These are phyloP conservation scores for Schizotus pectinicornis DNA, from an alignment of 2,888 invertebrate genomes.

Conservation along the genomic window DNA sequence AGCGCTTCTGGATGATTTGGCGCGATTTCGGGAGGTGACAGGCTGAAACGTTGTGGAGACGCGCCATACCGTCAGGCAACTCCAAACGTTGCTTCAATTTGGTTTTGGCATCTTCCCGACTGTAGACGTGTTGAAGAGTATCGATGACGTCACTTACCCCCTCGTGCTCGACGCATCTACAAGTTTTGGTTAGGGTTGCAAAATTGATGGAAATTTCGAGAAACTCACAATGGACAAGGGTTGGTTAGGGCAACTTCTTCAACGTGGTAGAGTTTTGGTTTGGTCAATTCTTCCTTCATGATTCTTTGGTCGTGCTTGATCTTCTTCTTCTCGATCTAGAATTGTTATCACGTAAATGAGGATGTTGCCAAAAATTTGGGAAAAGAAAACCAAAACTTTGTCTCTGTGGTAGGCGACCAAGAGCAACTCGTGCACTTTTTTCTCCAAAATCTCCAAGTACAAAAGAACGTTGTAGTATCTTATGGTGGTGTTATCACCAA, in stretches of 20 bases:
- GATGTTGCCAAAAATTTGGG: too few species aligned
- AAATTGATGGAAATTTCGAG: not conserved
- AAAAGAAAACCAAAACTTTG: constrained; percentile 33
- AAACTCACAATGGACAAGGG: constrained; percentile 62
- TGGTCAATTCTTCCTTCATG: constrained; percentile 52
- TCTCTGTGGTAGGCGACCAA: constrained; percentile 60
- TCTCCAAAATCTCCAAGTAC: constrained; percentile 82
- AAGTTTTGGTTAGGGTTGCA: constrained; percentile 9
- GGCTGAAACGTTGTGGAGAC: constrained; percentile 61
- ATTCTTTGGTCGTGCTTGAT: constrained; percentile 48
- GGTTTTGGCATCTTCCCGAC: constrained; percentile 51
- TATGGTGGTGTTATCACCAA: constrained; percentile 74
- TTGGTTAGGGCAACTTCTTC: constrained; percentile 57
- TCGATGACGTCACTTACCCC: constrained; percentile 60
- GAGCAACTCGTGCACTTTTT: constrained; percentile 72
- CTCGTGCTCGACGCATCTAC: constrained; percentile 62
- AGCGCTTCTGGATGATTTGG: constrained; percentile 61
- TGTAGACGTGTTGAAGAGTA: constrained; percentile 54
- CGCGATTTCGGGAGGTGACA: constrained; percentile 62
- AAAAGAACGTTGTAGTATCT: constrained; percentile 79
- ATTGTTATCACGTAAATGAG: not conserved
- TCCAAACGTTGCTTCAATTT: constrained; percentile 50
- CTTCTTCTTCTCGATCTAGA: constrained; percentile 39
- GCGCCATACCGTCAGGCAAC: constrained; percentile 53
- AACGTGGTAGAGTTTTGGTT: constrained; percentile 50